Evolutionary conservation across 2,888 invertebrate species (phyloP), one percentile per base, ranked within the genome.

Genomic region (Neria commutata): DNA sequence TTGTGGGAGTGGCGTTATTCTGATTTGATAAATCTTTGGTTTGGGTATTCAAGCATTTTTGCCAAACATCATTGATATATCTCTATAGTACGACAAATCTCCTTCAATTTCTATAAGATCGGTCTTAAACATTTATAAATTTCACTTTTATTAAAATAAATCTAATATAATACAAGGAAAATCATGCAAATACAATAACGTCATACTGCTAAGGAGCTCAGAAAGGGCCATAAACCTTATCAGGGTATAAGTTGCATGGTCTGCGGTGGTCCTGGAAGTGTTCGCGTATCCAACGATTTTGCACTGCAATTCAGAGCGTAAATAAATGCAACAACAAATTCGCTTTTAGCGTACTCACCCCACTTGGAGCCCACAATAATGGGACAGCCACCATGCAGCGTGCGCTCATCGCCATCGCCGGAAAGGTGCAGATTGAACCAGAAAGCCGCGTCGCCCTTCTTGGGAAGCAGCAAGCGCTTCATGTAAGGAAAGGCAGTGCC

Each of bases 401-500:
- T 97, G 62, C 89, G 86, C 64, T 86, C 84, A 83, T 98, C 94
- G 0, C 95, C 95, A 67, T 92, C 92, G 1, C 98, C 97, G 64
- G 89, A 94, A 3, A 90, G 88, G 79, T 92, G 90, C 64, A 98
- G 85, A 84, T 98, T 98, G 76, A 90, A 87, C 98, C 98, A 98
- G 83, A 95, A 96, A 0, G 92, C 93, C 5, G 96, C 95, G 11
- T 68, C 23, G 1, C 72, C 73, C 45, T 77, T 79, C 34, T 69
- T 67, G 0, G 79, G 77, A 54, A 42, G 91, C 85, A 56, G 92
- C 89, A 83, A 91, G 90, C 72, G 86, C 85, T 1, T 91, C n/a
- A 98, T 83, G 64, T 88, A 86, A 0, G 97, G 95, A 83, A 98
- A 98, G n/a, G 97, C 98, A 0, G 98, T 99, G 6, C 94, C 96